Evolutionary conservation across 2,888 invertebrate species (phyloP).

Genomic region (Ennomos fuscantarius): DNA sequence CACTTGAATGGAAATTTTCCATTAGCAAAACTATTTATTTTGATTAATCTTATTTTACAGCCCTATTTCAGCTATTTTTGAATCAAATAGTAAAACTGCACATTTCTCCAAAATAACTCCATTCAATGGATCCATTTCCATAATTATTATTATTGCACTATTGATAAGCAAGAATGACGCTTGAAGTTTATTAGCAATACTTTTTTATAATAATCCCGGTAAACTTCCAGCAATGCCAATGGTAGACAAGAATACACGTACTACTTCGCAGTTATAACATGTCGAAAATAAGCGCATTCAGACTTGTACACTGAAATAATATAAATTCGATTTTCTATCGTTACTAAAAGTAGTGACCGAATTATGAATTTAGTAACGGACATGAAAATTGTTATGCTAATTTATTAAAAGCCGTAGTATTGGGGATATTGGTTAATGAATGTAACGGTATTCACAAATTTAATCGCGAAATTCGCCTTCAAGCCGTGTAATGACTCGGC

Average conservation of each 20-base stretch:
- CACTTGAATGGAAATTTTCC: conserved; percentile 46
- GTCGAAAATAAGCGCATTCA: not conserved
- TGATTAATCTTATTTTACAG: conserved; percentile 72
- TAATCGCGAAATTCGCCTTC: conserved; percentile 17
- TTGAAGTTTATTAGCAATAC: conserved; percentile 23
- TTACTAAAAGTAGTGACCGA: conserved; percentile 25
- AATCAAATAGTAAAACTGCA: conserved; percentile 42
- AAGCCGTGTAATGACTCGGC: conserved; percentile 24
- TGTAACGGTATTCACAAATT: conserved; percentile 14
- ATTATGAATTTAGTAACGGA: conserved; percentile 2
- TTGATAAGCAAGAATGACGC: conserved; percentile 45
- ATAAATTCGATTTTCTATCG: not conserved
- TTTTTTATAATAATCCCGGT: conserved; percentile 15
- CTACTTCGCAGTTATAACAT: not conserved
- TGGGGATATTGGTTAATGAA: conserved; percentile 7
- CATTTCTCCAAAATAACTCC: conserved; percentile 63
- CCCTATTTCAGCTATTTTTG: conserved; percentile 61
- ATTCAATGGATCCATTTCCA: conserved; percentile 66
- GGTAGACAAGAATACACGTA: not conserved
- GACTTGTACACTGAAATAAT: not conserved
- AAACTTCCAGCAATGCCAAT: not conserved
- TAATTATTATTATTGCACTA: conserved; percentile 80
- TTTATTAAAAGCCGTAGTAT: conserved; percentile 2
- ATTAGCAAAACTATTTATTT: conserved; percentile 62
- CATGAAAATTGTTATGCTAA: conserved; percentile 3